Percentiles rank a stretch among this genome's conserved stretches.
phyloP scores from a whole-genome alignment of 1,140 invertebrate genomes.

The Lepidurus arcticus region DNA sequence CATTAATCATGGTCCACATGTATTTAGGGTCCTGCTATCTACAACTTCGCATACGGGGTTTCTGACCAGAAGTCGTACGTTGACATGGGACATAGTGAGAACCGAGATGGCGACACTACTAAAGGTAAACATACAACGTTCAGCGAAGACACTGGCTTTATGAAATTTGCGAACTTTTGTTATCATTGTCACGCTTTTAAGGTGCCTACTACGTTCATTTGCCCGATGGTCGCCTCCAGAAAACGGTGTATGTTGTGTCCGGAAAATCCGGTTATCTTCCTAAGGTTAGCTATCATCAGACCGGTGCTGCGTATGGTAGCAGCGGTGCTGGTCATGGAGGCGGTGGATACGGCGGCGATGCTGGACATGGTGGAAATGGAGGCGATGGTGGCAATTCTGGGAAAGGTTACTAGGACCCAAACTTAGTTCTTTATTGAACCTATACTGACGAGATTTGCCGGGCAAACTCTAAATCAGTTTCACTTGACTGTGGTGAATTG shows the following conservation, averaged over 20 bases:
- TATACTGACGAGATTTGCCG: too few species aligned
- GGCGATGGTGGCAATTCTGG: not conserved
- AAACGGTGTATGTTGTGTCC: constrained; percentile 37
- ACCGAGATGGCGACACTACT: constrained; percentile 37
- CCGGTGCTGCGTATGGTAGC: too few species aligned
- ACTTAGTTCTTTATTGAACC: too few species aligned
- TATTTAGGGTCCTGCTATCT: constrained; percentile 4
- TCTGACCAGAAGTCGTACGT: constrained; percentile 36
- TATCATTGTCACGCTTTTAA: not conserved
- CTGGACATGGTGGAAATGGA: not conserved
- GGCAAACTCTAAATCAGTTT: too few species aligned
- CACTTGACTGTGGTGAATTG: too few species aligned
- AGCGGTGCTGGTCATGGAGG: too few species aligned
- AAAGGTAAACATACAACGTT: constrained; percentile 29
- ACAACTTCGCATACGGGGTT: constrained; percentile 39
- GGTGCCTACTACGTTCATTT: constrained; percentile 37
- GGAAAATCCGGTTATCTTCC: constrained; percentile 37
- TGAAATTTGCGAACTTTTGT: not conserved
- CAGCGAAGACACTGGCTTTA: too few species aligned
- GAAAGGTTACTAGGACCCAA: not conserved
- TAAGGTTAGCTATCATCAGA: constrained; percentile 36
- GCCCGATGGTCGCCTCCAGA: constrained; percentile 38
- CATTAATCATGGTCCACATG: too few species aligned
- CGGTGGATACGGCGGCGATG: not conserved
- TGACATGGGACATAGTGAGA: constrained; percentile 38